These are phyloP conservation scores for Chaunax sp. DNA, from an alignment of 2,797 vertebrate species.

Conservation along the genomic window DNA sequence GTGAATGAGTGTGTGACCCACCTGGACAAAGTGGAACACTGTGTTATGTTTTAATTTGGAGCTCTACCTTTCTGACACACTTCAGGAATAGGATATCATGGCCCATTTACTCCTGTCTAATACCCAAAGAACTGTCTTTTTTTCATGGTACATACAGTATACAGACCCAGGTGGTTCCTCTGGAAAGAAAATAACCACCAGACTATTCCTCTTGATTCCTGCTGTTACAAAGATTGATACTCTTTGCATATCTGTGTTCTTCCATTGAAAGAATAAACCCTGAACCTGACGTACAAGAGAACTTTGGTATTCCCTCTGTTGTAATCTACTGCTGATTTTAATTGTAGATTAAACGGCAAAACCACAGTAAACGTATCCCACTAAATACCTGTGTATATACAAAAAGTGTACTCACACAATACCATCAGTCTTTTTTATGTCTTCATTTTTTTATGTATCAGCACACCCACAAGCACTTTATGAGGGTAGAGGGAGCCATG, in stretches of 20 bases:
- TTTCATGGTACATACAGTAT: background rate
- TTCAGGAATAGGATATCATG: slow-evolving; percentile 59
- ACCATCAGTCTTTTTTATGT: background rate
- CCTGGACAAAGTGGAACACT: slow-evolving; percentile 54
- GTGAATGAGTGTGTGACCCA: slow-evolving; percentile 38
- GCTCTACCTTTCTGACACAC: slow-evolving; percentile 49
- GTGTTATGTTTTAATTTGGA: slow-evolving; percentile 55
- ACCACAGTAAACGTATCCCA: background rate
- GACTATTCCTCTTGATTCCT: slow-evolving; percentile 23
- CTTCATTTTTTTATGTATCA: slow-evolving; percentile 2
- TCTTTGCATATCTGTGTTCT: slow-evolving; percentile 26
- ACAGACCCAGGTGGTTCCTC: slow-evolving; percentile 1
- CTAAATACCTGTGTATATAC: slow-evolving; percentile 18
- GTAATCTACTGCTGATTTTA: slow-evolving; percentile 31
- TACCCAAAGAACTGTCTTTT: slow-evolving; percentile 9
- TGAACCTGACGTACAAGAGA: slow-evolving; percentile 15
- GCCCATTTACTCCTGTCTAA: slow-evolving; percentile 52
- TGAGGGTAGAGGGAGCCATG: slow-evolving; percentile 7
- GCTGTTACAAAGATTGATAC: background rate
- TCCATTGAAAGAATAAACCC: slow-evolving; percentile 40
- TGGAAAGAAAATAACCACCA: slow-evolving; percentile 1
- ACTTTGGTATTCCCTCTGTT: slow-evolving; percentile 39
- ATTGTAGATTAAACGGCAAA: slow-evolving; percentile 47
- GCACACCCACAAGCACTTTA: slow-evolving; percentile 10
- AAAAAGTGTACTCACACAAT: slow-evolving; percentile 11